Base-by-base conservation (phyloP, 2,888 invertebrate species). In the Horisme vitalbata region DNA sequence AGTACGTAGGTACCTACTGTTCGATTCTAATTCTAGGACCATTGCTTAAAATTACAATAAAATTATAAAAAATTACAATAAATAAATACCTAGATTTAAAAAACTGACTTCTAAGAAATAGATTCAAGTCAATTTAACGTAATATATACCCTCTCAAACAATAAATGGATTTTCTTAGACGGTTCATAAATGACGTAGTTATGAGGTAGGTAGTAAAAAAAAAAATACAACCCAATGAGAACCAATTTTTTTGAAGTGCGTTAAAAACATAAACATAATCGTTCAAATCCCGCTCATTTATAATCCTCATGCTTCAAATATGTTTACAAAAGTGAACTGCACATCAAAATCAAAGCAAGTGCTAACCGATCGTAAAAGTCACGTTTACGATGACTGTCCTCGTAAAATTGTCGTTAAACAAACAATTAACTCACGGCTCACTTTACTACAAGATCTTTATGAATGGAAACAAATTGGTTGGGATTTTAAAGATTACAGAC, bases 341-440 rank as follows among this genome's bases (percentile, higher is more conserved):
- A 57, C 43, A 62, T 69, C 48, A 48, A 80, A 84, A 84, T 83
- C 83, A 75, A 74, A 61, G 71, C 57, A 65, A 79, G 83, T 83
- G 86, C 78, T 73, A 82, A 79, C 68, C 69, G 83, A 79, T 85
- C 88, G 86, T 89, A 82, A 88, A 86, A 63, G 85, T 86, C 86
- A 80, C 79, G 68, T 78, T 81, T 79, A 86, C 80, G 82, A 83
- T 75, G 71, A 75, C 73, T 73, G 75, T 79, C 68, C 75, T 87
- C 85, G 81, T 83, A 83, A 87, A 86, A 73, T 69, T 75, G 77
- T 80, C 85, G 83, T 87, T 81, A 88, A 88, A 86, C 83, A 83
- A 87, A 88, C 83, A 85, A 87, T 85, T 83, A 85, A 67, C 69
- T 44, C 53, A 62, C 62, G 62, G 68, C 65, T 67, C 68, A 65